phyloP scores from a whole-genome alignment of 2,113 vertebrate species.

The Peromyscus leucopus region DNA sequence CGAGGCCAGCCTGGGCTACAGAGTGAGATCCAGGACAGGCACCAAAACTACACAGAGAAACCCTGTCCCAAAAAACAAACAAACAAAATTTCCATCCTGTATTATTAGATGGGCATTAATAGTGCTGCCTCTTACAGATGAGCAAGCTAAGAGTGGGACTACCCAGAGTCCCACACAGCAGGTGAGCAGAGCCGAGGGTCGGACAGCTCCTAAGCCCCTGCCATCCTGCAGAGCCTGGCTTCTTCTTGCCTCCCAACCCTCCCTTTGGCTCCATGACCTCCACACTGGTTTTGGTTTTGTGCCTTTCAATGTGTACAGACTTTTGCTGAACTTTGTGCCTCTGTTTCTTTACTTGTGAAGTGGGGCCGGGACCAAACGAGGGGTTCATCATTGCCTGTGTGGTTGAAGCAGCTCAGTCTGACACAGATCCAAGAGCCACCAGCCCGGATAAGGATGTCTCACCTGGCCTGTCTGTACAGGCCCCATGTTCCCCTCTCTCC shows the following conservation, averaged over 20 bases:
- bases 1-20: no score
- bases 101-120: rapidly evolving
- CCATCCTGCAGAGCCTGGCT: background rate
- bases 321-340: background rate
- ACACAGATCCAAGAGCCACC: background rate
- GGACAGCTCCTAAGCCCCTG: rapidly evolving
- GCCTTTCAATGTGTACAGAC: background rate
- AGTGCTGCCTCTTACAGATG: background rate
- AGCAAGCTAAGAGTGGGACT: background rate
- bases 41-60: no score
- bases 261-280: rapidly evolving
- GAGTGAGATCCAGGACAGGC: no score
- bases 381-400: background rate
- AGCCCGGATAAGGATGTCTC: background rate
- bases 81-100: no score
- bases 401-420: background rate
- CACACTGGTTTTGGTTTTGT: background rate
- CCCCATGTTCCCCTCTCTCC: rapidly evolving
- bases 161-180: rapidly evolving
- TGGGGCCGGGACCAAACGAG: no score
- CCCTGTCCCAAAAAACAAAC: no score
- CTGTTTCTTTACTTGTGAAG: background rate
- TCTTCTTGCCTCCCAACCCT: background rate
- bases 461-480: background rate
- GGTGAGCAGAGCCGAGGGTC: background rate